Base-by-base conservation (phyloP, 2,888 invertebrate species). In the Leptura quadrifasciata region DNA sequence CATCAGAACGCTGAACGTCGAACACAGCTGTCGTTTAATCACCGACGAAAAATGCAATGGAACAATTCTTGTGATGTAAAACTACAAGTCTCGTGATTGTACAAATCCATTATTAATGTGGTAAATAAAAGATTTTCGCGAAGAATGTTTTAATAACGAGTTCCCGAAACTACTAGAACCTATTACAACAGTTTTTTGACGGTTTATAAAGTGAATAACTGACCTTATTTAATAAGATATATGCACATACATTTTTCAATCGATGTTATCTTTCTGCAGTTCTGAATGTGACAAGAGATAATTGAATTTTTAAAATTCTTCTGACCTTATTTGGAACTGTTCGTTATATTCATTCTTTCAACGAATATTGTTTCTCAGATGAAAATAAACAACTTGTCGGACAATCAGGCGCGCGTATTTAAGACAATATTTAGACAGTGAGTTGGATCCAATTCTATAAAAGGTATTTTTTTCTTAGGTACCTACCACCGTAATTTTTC, bases 71-170 rank as follows among this genome's bases (percentile, higher is more conserved):
- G 17, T 17, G n/a, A 21, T 17, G 54, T 24, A 18, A 35, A 17
- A 55, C n/a, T 18, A n/a, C 27, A 15, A 15, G 27, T 68, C 31
- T 57, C 68, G 68, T 68, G 68, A 68, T 68, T 15, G 57, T 17
- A 31, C 31, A 47, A 31, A 57, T 68, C 2, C 31, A 55, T 68
- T 57, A 68, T 68, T 68, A 15, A 68, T 52, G 27, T 15, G n/a
- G 24, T 15, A 52, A 54, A 17, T 27, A 27, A 60, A 60, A 17
- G 24, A 17, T 60, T 60, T n/a, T 17, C 21, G 21, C 20, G 52
- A 24, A 17, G 21, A 17, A n/a, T 54, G 52, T 52, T 67, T 67
- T 21, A 54, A 67, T 27, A 67, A 24, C 15, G 27, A 31, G 31
- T 61, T 27, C 31, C 31, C 9, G 60, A 18, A 61, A 31, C 60